Conservation (phyloP, 2,113 vertebrate species). For the Scortum barcoo region DNA sequence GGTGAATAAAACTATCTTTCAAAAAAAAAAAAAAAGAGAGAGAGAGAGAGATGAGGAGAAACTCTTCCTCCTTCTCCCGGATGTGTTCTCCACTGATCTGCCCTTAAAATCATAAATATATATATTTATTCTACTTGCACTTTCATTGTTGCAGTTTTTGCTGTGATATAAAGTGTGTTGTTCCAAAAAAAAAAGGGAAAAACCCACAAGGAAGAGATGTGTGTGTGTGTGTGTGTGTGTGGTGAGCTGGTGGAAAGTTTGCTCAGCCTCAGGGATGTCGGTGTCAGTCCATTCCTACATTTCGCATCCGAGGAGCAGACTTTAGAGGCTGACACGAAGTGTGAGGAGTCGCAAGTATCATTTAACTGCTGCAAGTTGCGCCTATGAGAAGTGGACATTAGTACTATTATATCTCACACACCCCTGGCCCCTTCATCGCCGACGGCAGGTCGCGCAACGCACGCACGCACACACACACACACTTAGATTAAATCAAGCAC, state of each 20-base stretch:
- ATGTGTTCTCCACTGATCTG: background rate
- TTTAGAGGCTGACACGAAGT: conserved; percentile 6
- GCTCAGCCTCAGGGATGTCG: conserved; percentile 37
- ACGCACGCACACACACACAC: no score
- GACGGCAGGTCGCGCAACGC: conserved; percentile 8
- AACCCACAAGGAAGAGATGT: conserved; percentile 44
- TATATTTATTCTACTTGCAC: background rate
- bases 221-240: conserved; percentile 30
- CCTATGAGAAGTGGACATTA: background rate
- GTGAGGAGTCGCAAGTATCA: conserved; percentile 6
- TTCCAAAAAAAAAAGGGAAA: background rate
- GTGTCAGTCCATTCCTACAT: conserved; percentile 1
- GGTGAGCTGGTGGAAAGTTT: conserved; percentile 66
- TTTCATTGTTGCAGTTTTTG: conserved; percentile 3
- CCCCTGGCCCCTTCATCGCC: background rate
- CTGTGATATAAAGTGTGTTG: conserved; percentile 14
- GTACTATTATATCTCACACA: background rate
- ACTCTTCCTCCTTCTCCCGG: conserved; percentile 5
- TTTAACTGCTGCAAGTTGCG: conserved; percentile 24
- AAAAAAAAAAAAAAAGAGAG: background rate
- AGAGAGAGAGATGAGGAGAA: no score
- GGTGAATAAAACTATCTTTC: conserved; percentile 57
- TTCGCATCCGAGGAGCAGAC: background rate
- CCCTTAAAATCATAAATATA: no score
- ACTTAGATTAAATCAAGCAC: conserved; percentile 32